phyloP scores from a whole-genome alignment of 2,113 vertebrate genomes.

The Myotis yumanensis region DNA sequence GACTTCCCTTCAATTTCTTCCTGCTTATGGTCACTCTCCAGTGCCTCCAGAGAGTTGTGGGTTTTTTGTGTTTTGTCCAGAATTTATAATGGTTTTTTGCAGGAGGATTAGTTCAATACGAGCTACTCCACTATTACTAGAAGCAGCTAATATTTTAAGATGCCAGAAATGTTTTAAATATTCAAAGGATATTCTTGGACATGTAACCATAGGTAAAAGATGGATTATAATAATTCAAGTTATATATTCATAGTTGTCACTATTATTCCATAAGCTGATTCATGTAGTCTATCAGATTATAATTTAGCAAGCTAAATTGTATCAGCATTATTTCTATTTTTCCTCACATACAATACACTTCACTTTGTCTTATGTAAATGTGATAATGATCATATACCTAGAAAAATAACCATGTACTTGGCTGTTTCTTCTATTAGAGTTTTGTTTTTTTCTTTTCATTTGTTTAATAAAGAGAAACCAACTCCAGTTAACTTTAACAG shows the following conservation, averaged over 20 bases:
- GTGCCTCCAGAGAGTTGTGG: slow-evolving; percentile 10
- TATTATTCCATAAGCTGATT: slow-evolving; percentile 25
- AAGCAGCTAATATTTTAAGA: slow-evolving; percentile 43
- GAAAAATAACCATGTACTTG: background rate
- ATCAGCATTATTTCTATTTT: slow-evolving; percentile 33
- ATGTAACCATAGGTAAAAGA: slow-evolving; percentile 14
- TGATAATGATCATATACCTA: slow-evolving; percentile 17
- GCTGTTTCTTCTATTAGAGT: background rate
- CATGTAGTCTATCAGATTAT: background rate
- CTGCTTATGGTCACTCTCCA: slow-evolving; percentile 48
- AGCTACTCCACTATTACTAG: slow-evolving; percentile 47
- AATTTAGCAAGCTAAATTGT: slow-evolving; percentile 38
- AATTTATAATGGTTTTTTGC: slow-evolving; percentile 54
- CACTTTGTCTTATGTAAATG: background rate
- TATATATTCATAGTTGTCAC: background rate
- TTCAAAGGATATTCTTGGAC: slow-evolving; percentile 46
- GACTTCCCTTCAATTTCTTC: slow-evolving; percentile 31
- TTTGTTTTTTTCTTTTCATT: background rate
- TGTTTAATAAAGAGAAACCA: slow-evolving; percentile 48
- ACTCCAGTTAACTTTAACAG: slow-evolving; percentile 1
- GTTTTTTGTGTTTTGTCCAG: slow-evolving; percentile 50
- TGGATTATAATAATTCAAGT: slow-evolving; percentile 14
- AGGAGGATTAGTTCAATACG: slow-evolving; percentile 27
- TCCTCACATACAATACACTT: background rate
- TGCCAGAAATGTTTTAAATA: slow-evolving; percentile 45